Percentiles rank a stretch among this genome's conserved stretches.
Evolutionary conservation across 2,113 vertebrate species (phyloP).

Genomic region (Leucoraja erinaceus): DNA sequence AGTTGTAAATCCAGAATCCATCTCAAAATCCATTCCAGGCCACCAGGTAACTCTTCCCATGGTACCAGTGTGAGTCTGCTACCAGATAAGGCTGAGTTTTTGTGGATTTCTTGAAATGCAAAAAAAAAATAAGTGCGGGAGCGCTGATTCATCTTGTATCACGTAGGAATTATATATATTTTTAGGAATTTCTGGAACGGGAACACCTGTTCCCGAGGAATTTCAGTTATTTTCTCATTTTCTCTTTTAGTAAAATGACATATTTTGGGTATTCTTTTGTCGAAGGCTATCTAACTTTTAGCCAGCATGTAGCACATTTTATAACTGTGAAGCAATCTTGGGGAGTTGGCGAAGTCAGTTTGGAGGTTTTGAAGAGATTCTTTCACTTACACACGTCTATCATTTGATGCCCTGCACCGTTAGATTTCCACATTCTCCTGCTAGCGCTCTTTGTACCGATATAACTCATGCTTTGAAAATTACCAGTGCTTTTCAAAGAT

Average conservation of each 20-base stretch:
- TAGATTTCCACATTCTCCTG: not conserved
- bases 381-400: not conserved
- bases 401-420: not conserved
- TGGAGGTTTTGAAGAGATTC: not conserved
- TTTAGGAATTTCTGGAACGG: not conserved
- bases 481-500: not conserved
- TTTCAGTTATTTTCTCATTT: not conserved
- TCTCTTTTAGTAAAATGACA: not conserved
- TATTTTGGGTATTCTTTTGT: not conserved
- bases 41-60: not conserved
- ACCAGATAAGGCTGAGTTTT: not conserved
- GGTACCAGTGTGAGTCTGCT: not conserved
- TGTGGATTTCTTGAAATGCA: not conserved
- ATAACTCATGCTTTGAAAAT: not conserved
- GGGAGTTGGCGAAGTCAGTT: not conserved
- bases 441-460: not conserved
- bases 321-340: not conserved
- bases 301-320: not conserved
- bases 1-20: slow-evolving; percentile 28
- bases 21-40: not conserved
- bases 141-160: not conserved
- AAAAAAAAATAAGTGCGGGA: not conserved
- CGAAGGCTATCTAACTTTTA: not conserved
- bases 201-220: no score
- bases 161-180: not conserved